These are phyloP conservation scores for Perca schrenkii DNA, from an alignment of 2,113 vertebrate genomes.

Conservation along the genomic window DNA sequence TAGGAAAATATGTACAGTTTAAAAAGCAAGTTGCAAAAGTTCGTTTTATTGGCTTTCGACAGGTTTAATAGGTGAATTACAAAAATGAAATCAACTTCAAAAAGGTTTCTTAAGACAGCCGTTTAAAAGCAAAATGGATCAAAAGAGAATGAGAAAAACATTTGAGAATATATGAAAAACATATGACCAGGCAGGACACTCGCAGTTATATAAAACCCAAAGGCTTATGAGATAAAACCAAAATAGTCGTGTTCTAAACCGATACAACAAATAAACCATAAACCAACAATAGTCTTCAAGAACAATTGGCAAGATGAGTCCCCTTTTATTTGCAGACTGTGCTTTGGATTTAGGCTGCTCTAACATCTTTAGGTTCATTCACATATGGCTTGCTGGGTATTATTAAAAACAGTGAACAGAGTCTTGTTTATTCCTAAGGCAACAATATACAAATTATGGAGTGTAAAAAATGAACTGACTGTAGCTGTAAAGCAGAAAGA, in stretches of 20 bases:
- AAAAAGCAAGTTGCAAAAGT: conserved; percentile 45
- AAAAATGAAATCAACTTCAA: conserved; percentile 31
- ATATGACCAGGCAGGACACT: conserved; percentile 30
- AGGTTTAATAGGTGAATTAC: conserved; percentile 56
- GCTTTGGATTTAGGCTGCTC: conserved; percentile 78
- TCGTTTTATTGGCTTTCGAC: conserved; percentile 58
- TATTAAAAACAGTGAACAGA: conserved; percentile 71
- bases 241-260: conserved; percentile 43
- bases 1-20: neutral
- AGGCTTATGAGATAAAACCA: conserved; percentile 34
- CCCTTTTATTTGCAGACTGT: conserved; percentile 69
- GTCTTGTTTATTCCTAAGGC: conserved; percentile 84
- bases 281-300: conserved; percentile 61
- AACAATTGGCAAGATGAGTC: conserved; percentile 71
- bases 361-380: conserved; percentile 68
- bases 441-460: conserved; percentile 78
- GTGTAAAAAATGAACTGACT: conserved; percentile 67
- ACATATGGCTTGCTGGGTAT: conserved; percentile 81
- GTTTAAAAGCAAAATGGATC: conserved; percentile 34
- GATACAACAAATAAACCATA: conserved; percentile 63
- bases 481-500: conserved; percentile 75
- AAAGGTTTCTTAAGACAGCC: conserved; percentile 10
- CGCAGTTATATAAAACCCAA: conserved; percentile 48
- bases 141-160: conserved; percentile 24
- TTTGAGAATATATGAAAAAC: conserved; percentile 22